A percentile compares a stretch with the other conserved stretches of the same genome.
These are phyloP conservation scores for Drosophila cognata DNA, from an alignment of 2,888 invertebrate species.

Conservation along the genomic window DNA sequence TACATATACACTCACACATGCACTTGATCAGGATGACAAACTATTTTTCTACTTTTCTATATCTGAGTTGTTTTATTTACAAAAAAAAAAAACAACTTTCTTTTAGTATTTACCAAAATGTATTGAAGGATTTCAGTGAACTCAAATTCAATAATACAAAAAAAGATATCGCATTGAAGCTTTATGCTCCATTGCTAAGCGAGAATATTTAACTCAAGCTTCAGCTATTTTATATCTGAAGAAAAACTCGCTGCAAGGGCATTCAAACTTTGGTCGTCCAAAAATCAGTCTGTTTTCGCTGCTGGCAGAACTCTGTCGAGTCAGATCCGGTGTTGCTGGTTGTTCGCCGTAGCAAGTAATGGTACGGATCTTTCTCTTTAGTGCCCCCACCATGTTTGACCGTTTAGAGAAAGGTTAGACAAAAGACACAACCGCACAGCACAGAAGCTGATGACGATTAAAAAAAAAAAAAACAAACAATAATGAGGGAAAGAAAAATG, in stretches of 20 bases:
- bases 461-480: slow-evolving; percentile 6
- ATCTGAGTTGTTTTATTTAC: neutral
- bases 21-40: neutral
- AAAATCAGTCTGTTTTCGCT: slow-evolving; percentile 4
- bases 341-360: slow-evolving; percentile 1
- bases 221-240: neutral
- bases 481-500: slow-evolving; percentile 33
- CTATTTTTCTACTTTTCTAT: neutral
- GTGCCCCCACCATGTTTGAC: slow-evolving; percentile 17
- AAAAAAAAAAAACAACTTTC: neutral
- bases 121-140: too few species aligned
- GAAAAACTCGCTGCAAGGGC: neutral
- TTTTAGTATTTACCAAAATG: neutral
- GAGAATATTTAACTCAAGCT: neutral
- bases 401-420: slow-evolving; percentile 37
- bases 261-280: neutral
- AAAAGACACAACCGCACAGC: slow-evolving; percentile 18
- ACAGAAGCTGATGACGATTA: slow-evolving; percentile 46
- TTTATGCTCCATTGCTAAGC: neutral
- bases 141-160: neutral
- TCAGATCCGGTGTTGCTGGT: slow-evolving; percentile 21
- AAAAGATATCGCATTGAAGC: neutral
- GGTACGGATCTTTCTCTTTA: slow-evolving; percentile 9
- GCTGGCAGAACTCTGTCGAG: slow-evolving; percentile 30
- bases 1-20: neutral